phyloP scores from a whole-genome alignment of 2,113 vertebrate genomes.

The Oenanthe oenanthe region DNA sequence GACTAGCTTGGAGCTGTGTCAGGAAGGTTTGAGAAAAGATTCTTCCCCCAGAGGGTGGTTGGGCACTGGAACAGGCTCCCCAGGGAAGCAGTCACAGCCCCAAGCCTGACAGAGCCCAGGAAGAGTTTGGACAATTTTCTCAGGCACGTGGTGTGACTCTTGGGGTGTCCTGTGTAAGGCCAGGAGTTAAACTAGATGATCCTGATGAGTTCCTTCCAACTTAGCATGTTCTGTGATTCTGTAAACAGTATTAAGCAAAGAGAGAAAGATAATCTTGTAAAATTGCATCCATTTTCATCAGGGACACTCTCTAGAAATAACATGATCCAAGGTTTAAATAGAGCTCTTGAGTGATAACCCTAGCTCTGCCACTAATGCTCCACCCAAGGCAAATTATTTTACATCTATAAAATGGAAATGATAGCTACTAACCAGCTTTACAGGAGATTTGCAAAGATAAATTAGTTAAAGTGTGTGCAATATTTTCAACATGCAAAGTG shows the following conservation, averaged over 20 bases:
- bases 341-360: neutral
- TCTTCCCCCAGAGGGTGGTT: neutral
- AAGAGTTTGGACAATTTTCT: neutral
- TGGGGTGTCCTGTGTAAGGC: neutral
- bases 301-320: neutral
- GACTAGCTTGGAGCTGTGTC: neutral
- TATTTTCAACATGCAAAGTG: slow-evolving; percentile 17
- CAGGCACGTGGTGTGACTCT: neutral
- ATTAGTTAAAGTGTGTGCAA: slow-evolving; percentile 30
- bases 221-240: neutral
- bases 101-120: neutral
- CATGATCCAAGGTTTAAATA: neutral
- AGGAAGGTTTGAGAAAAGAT: neutral
- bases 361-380: neutral
- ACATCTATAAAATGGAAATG: slow-evolving; percentile 38
- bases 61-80: neutral
- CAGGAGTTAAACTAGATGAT: neutral
- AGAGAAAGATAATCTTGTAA: neutral
- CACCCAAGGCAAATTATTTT: slow-evolving; percentile 34
- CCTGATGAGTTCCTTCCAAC: neutral
- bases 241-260: neutral
- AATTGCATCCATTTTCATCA: neutral
- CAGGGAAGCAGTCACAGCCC: neutral
- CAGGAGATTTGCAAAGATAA: slow-evolving; percentile 16
- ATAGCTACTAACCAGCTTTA: slow-evolving; percentile 26